Base-by-base conservation (phyloP, 2,888 invertebrate genomes). In the Platynereis dumerilii region DNA sequence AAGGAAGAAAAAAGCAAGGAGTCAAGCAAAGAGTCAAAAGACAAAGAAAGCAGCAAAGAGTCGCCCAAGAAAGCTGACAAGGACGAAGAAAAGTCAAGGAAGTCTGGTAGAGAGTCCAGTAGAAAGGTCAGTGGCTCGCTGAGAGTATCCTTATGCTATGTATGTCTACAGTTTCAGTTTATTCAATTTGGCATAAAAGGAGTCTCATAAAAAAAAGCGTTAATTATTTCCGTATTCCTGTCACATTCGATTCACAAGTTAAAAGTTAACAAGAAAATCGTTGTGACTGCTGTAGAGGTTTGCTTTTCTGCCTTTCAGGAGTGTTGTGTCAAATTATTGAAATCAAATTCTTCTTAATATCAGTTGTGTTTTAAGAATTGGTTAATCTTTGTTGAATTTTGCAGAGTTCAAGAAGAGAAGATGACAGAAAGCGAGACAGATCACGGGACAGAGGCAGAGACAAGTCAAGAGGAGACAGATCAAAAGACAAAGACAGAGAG, bases 351-450 rank as follows among this genome's bases (percentile, higher is more conserved):
- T n/a, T n/a, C n/a, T n/a, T n/a, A n/a, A n/a, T n/a, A n/a, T n/a
- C n/a, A n/a, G n/a, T n/a, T n/a, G n/a, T n/a, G n/a, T n/a, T n/a
- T n/a, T n/a, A n/a, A n/a, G n/a, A n/a, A n/a, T n/a, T n/a, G n/a
- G n/a, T n/a, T 22, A 17, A 52, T 52, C 20, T 52, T 52, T 52
- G 12, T 34, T 34, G 29, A 55, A 44, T 53, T 42, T 44, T 56
- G 55, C 60, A 61, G 28, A 60, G 24, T 10, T 55, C 28, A 48
- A 48, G 67, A 60, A n/a, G 64, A n/a, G 29, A 52, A 34, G 65
- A 65, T 2, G 58, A 64, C 17, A 62, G 52, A 3, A 53, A 60
- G 17, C 15, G 15, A 17, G 66, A 69, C 26, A 63, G 60, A 12
- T 52, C 26, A n/a, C 52, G 64, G 0, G 58, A 63, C 3, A 34